Evolutionary conservation across 1,140 invertebrate species (phyloP).

Genomic region (Brachionus plicatilis): DNA sequence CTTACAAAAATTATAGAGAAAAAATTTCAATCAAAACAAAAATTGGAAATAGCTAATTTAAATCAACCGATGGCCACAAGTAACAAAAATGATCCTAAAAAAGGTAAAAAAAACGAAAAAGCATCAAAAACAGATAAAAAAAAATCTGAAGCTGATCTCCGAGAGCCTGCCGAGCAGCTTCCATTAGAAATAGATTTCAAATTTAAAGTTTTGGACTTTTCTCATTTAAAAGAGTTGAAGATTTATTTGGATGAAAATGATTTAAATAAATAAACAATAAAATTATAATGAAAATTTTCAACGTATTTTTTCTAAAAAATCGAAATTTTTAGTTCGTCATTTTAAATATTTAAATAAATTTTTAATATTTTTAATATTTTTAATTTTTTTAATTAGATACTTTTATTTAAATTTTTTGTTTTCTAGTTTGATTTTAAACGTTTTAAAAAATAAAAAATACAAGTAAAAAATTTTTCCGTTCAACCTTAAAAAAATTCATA

Average conservation of each 20-base stretch:
- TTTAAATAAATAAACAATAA: neutral
- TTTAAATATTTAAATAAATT: no score
- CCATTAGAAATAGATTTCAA: neutral
- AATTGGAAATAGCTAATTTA: neutral
- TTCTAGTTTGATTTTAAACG: no score
- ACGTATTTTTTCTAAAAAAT: neutral
- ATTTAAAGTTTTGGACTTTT: neutral
- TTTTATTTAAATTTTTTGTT: no score
- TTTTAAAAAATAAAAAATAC: no score
- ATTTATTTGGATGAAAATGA: neutral
- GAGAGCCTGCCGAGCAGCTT: neutral
- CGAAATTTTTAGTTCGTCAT: neutral
- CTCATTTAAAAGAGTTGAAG: neutral
- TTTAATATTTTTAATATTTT: no score
- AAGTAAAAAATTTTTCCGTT: no score
- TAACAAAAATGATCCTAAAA: conserved; percentile 2
- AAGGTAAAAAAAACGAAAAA: conserved; percentile 21
- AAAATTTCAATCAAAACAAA: conserved; percentile 10
- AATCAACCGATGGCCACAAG: neutral
- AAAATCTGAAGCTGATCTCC: neutral
- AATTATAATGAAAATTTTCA: neutral
- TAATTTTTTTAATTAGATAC: no score
- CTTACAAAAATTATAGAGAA: neutral
- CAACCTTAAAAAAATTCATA: no score
- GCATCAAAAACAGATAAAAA: neutral